phyloP scores from a whole-genome alignment of 2,797 vertebrate species.

The Enteromius anoplus region DNA sequence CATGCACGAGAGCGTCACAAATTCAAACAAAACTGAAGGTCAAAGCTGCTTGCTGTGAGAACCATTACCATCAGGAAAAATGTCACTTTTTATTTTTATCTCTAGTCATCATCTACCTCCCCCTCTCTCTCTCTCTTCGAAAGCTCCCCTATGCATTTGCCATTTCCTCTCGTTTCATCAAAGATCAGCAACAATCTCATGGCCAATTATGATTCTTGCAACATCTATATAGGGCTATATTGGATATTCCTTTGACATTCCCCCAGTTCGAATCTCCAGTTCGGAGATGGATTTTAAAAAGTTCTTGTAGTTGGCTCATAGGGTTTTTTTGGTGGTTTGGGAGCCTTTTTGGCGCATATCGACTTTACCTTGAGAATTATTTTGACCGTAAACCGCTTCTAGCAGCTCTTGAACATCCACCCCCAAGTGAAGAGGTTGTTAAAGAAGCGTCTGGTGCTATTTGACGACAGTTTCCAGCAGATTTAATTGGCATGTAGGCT shows the following conservation, averaged over 20 bases:
- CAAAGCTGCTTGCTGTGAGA: conserved; percentile 61
- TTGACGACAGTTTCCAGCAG: conserved; percentile 59
- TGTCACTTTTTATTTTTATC: conserved; percentile 68
- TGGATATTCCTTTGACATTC: conserved; percentile 23
- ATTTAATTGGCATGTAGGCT: conserved; percentile 70
- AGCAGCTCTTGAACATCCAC: conserved; percentile 42
- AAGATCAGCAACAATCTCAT: conserved; percentile 37
- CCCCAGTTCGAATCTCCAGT: too few species aligned
- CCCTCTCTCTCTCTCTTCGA: conserved; percentile 14
- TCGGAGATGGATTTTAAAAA: neutral
- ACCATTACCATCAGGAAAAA: conserved; percentile 61
- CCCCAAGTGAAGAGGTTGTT: conserved; percentile 46
- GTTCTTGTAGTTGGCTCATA: neutral
- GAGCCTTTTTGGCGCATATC: neutral
- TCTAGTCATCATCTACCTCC: conserved; percentile 42
- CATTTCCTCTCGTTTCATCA: conserved; percentile 29
- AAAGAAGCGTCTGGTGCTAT: conserved; percentile 60
- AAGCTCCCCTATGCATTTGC: conserved; percentile 23
- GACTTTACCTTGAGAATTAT: conserved; percentile 4
- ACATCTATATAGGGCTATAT: conserved; percentile 4
- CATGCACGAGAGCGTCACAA: conserved; percentile 59
- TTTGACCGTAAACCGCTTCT: conserved; percentile 3
- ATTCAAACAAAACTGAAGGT: conserved; percentile 65
- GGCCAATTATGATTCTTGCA: conserved; percentile 30
- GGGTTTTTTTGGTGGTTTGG: neutral